Evolutionary conservation across 2,888 invertebrate species (phyloP).

Genomic region (Parascotia fuliginaria): DNA sequence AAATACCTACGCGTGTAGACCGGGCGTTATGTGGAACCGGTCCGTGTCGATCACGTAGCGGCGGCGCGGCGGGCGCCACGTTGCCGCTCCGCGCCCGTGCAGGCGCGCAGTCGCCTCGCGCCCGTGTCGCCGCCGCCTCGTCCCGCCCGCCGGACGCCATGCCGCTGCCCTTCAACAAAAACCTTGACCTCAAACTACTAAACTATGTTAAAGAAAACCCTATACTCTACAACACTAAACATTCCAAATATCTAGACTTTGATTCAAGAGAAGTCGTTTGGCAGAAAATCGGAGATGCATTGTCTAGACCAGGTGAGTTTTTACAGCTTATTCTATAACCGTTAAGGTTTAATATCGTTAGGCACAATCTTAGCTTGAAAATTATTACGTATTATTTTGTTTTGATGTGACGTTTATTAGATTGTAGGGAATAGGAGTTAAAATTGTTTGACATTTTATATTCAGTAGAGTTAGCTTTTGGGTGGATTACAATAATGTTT

Average conservation of each 20-base stretch:
- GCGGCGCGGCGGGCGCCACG: constrained; percentile 31
- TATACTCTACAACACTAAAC: constrained; percentile 65
- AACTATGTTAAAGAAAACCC: constrained; percentile 66
- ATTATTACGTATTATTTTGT: background rate
- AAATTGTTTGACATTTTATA: background rate
- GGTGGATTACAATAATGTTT: background rate
- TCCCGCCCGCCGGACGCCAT: constrained; percentile 49
- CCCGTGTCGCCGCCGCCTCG: constrained; percentile 39
- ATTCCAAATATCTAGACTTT: constrained; percentile 66
- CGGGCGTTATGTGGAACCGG: constrained; percentile 23
- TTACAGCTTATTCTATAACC: background rate
- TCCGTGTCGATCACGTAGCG: constrained; percentile 15
- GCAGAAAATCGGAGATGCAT: constrained; percentile 73
- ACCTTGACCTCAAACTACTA: constrained; percentile 64
- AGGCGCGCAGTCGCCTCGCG: constrained; percentile 38
- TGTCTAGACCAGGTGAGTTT: constrained; percentile 69
- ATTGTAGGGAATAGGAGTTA: background rate
- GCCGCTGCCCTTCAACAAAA: constrained; percentile 70
- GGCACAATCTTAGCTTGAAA: background rate
- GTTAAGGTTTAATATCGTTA: background rate
- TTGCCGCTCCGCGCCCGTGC: constrained; percentile 44
- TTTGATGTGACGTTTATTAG: background rate
- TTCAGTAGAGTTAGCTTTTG: background rate
- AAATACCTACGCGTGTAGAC: no score
- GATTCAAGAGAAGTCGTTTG: constrained; percentile 71